Evolutionary conservation across 2,113 vertebrate species (phyloP).

Genomic region (Dunckerocampus dactyliophorus): DNA sequence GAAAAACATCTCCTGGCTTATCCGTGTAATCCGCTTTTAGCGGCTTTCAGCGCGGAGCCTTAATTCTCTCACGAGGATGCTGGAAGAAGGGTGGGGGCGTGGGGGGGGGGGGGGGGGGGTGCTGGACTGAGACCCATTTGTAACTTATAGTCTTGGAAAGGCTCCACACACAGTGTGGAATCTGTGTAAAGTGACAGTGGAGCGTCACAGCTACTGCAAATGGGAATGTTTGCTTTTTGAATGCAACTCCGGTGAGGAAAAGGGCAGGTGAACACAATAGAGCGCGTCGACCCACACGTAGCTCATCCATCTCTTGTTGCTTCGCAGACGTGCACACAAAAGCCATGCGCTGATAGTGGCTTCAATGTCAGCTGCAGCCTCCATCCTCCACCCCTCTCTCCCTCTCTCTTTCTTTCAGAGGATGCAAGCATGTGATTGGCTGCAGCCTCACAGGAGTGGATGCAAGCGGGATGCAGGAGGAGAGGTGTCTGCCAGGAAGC

Average conservation of each 20-base stretch:
- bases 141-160: too few species aligned
- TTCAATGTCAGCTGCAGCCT: conserved; percentile 34
- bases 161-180: too few species aligned
- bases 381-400: conserved; percentile 8
- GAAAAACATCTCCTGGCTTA: conserved; percentile 61
- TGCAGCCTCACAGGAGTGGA: conserved; percentile 46
- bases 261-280: conserved; percentile 45
- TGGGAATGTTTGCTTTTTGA: neutral
- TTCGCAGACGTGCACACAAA: conserved; percentile 58
- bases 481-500: neutral
- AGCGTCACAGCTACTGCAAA: too few species aligned
- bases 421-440: conserved; percentile 60
- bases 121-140: neutral
- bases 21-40: conserved; percentile 66
- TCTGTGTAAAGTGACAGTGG: too few species aligned
- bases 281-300: conserved; percentile 29
- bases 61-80: conserved; percentile 55
- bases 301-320: conserved; percentile 59
- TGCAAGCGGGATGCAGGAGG: conserved; percentile 38
- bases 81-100: neutral
- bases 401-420: conserved; percentile 47
- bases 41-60: conserved; percentile 52
- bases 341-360: conserved; percentile 59
- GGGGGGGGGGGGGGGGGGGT: too few species aligned
- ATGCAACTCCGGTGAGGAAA: conserved; percentile 12